Percentiles rank a stretch among this genome's conserved stretches.
Evolutionary conservation across 2,888 invertebrate species (phyloP).

Genomic region (Dorcus parallelipipedus): DNA sequence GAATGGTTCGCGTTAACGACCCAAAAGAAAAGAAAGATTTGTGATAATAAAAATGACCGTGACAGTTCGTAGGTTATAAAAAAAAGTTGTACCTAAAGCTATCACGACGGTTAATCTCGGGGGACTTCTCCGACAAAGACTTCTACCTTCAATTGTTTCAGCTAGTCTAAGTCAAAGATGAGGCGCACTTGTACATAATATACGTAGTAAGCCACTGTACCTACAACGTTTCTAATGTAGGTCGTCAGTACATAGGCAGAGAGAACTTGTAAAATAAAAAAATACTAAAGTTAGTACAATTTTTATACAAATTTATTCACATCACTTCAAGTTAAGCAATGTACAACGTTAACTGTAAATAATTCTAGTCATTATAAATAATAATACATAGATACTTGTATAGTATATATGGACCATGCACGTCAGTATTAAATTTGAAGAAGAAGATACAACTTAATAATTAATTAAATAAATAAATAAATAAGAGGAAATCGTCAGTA

Average conservation of each 20-base stretch:
- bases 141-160: conserved; percentile 15
- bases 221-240: conserved; percentile 6
- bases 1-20: too few relatives aligned
- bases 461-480: background rate
- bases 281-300: conserved; percentile 43
- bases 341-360: conserved; percentile 25
- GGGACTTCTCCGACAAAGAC: background rate
- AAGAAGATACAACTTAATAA: conserved; percentile 8
- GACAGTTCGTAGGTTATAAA: too few relatives aligned
- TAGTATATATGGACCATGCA: conserved; percentile 35
- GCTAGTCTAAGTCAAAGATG: conserved; percentile 15
- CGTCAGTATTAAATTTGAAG: conserved; percentile 40
- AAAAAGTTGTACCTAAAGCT: too few relatives aligned
- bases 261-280: conserved; percentile 15
- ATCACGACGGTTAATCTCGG: too few relatives aligned
- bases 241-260: background rate
- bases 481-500: conserved; percentile 40
- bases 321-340: conserved; percentile 29
- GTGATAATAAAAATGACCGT: too few relatives aligned
- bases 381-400: conserved; percentile 4
- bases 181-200: conserved; percentile 40
- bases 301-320: conserved; percentile 43
- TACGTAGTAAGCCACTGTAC: conserved; percentile 23
- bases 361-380: conserved; percentile 31
- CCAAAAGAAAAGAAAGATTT: too few relatives aligned